Evolutionary conservation across 2,113 vertebrate genomes (phyloP).

Genomic region (Leucoraja erinaceus): DNA sequence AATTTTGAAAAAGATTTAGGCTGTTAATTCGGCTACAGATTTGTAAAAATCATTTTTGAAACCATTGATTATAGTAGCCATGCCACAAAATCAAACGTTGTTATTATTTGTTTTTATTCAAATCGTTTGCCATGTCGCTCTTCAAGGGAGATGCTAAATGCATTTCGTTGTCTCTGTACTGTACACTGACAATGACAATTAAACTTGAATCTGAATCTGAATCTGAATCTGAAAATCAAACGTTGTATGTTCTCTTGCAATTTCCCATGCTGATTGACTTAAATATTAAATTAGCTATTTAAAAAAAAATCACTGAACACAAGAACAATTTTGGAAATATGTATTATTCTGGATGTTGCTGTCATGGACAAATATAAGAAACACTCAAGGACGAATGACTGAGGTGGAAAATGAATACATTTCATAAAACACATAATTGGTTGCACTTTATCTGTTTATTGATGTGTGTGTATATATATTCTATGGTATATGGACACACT

Average conservation of each 20-base stretch:
- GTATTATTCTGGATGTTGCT: neutral
- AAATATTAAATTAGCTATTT: neutral
- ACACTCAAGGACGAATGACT: neutral
- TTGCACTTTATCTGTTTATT: too few relatives aligned
- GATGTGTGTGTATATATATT: too few relatives aligned
- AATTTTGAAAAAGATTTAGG: neutral
- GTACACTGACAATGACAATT: too few relatives aligned
- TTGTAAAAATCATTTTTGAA: too few relatives aligned
- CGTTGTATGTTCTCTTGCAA: neutral
- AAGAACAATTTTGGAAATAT: neutral
- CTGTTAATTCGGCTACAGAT: neutral
- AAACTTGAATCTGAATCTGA: too few relatives aligned
- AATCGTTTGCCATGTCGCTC: too few relatives aligned
- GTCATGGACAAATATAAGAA: neutral
- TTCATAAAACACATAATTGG: neutral
- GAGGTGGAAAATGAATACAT: neutral
- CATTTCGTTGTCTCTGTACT: too few relatives aligned
- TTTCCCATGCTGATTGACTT: neutral
- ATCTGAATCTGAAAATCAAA: too few relatives aligned
- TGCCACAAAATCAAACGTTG: neutral
- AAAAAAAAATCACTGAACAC: neutral
- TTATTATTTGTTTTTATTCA: too few relatives aligned
- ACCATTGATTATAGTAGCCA: neutral
- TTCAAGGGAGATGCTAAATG: too few relatives aligned
- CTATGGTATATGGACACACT: too few relatives aligned